Evolutionary conservation across 2,113 vertebrate species (phyloP).

Genomic region (Centrocercus urophasianus): DNA sequence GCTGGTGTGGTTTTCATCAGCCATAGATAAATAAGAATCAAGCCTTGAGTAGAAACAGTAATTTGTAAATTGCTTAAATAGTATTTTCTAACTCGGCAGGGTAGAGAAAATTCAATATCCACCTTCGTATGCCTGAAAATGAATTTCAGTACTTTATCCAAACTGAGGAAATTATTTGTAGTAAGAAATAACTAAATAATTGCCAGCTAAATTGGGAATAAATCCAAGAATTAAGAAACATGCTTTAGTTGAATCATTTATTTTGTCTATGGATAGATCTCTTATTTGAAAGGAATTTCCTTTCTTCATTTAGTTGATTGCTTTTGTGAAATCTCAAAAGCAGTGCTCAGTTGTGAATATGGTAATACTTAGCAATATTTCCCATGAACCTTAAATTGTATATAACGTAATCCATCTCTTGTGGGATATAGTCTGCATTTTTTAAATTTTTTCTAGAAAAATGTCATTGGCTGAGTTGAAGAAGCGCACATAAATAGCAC

Average conservation of each 20-base stretch:
- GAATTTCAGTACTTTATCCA: neutral
- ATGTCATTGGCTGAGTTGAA: neutral
- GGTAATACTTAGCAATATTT: neutral
- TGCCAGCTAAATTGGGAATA: neutral
- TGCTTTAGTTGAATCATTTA: neutral
- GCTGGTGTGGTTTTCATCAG: neutral
- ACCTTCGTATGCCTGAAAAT: neutral
- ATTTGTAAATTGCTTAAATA: neutral
- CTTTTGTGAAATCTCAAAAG: slow-evolving; percentile 7
- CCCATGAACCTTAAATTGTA: neutral
- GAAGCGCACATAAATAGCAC: neutral
- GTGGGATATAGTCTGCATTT: neutral
- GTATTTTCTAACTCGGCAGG: neutral
- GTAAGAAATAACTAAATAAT: neutral
- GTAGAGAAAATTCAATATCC: neutral
- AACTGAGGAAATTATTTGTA: neutral
- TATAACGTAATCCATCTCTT: neutral
- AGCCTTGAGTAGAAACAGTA: neutral
- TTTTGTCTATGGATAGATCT: slow-evolving; percentile 16
- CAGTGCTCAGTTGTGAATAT: neutral
- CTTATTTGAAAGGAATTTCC: neutral
- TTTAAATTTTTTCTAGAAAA: neutral
- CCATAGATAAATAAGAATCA: neutral
- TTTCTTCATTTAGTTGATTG: slow-evolving; percentile 20
- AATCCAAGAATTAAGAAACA: neutral